A percentile compares a stretch with the other conserved stretches of the same genome.
Evolutionary conservation across 2,113 vertebrate species (phyloP).

Genomic region (Lepidothrix coronata): DNA sequence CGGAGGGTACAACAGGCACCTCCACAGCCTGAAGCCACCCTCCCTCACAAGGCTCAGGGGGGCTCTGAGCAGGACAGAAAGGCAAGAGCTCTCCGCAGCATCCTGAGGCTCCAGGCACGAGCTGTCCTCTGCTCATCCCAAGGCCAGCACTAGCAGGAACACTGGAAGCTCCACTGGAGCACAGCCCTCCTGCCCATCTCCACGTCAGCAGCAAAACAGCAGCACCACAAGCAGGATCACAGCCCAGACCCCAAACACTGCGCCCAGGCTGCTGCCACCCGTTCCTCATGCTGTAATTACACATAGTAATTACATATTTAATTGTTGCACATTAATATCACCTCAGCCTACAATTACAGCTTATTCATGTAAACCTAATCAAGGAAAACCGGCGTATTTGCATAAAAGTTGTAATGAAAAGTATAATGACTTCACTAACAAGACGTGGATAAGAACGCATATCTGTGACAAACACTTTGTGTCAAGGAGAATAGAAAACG

Average conservation of each 20-base stretch:
- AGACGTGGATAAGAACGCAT: slow-evolving; percentile 70
- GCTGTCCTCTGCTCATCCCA: not conserved
- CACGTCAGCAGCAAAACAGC: not conserved
- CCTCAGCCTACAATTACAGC: slow-evolving; percentile 65
- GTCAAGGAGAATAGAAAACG: slow-evolving; percentile 78
- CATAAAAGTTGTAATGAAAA: slow-evolving; percentile 78
- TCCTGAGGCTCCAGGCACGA: not conserved
- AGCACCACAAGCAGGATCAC: not conserved
- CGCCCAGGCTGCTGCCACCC: not conserved
- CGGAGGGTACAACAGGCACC: not conserved
- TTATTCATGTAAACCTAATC: slow-evolving; percentile 71
- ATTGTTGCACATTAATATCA: slow-evolving; percentile 72
- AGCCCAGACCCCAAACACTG: not conserved
- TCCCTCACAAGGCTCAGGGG: not conserved
- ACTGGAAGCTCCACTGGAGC: not conserved
- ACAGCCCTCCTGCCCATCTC: not conserved
- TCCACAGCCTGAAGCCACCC: not conserved
- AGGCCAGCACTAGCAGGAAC: not conserved
- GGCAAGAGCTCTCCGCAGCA: not conserved
- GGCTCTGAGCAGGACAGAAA: not conserved
- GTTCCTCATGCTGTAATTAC: slow-evolving; percentile 34
- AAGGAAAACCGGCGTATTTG: slow-evolving; percentile 74
- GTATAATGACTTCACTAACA: slow-evolving; percentile 77
- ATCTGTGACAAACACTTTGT: slow-evolving; percentile 81
- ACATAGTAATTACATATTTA: slow-evolving; percentile 69